Base-by-base conservation (phyloP, 2,888 invertebrate species). In the Zhengitettix transpicula region DNA sequence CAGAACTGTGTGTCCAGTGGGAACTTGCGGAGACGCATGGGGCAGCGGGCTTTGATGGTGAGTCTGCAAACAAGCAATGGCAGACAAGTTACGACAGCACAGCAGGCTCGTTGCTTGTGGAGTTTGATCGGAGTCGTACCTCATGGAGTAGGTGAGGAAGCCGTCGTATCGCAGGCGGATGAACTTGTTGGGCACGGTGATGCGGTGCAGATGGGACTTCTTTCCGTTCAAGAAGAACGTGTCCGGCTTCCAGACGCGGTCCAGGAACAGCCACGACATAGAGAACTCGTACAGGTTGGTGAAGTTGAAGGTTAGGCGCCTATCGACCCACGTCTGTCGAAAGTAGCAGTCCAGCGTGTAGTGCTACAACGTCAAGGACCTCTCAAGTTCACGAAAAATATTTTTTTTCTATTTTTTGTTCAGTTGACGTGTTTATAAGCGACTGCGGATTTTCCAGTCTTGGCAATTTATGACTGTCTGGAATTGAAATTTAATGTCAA, bases 211-310 rank as follows among this genome's bases (percentile, higher is more conserved):
- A 64, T 78, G 75, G 1, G 78, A 78, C 44, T 74, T 71, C 63
- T 75, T 75, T 1, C 78, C 78, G 65, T 79, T 79, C 62, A 76
- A 69, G 67, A 79, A 75, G 65, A 74, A 80, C 0, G 79, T 80
- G 68, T 80, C 80, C 0, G 80, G 80, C 64, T 77, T 78, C 81
- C 81, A 81, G 14, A 81, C 76, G 64, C 74, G 73, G 63, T 78
- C 75, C 61, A 81, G 68, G 68, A 80, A 77, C 42, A 76, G 72
- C 71, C 78, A 77, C 54, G 77, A 77, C 67, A 80, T 71, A 0
- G 77, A 75, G 55, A 79, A 71, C 63, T 72, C 71, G 8, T 68
- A 65, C 40, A 67, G 58, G 10, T 67, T 68, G 1, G 66, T 64
- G 53, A 68, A 61, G 10, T 53, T n/a, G 61, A 57, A 63, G 40